A percentile compares a stretch with the other conserved stretches of the same genome.
Conservation (phyloP, 2,113 vertebrate genomes). For the Piliocolobus tephrosceles region DNA sequence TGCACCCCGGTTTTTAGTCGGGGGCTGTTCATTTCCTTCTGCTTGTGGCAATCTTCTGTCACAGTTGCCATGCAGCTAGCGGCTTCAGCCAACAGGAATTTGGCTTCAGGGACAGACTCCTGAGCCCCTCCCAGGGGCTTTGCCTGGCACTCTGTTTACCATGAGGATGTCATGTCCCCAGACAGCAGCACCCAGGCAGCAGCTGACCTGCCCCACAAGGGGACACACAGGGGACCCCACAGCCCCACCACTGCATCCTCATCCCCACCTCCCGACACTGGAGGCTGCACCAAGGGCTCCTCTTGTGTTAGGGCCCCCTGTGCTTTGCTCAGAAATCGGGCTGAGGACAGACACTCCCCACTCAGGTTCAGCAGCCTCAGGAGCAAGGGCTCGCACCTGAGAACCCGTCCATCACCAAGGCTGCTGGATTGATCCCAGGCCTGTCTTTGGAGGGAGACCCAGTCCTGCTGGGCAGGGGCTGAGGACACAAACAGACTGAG, state of each 20-base stretch:
- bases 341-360: neutral
- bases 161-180: neutral
- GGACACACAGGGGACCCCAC: neutral
- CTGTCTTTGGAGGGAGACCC: neutral
- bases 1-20: accelerated
- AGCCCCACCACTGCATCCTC: neutral
- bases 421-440: neutral
- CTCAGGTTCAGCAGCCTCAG: neutral
- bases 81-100: neutral
- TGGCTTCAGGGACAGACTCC: neutral
- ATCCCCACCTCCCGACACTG: neutral
- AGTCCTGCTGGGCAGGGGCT: neutral
- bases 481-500: neutral
- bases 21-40: neutral
- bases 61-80: neutral
- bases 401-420: neutral
- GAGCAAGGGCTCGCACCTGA: neutral
- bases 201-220: no score
- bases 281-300: neutral
- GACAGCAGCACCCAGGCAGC: neutral
- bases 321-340: neutral
- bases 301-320: neutral
- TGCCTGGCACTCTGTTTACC: neutral
- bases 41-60: neutral
- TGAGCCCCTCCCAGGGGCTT: no score